A percentile compares a stretch with the other conserved stretches of the same genome.
Conservation (phyloP, 1,140 invertebrate genomes). For the Bombus turneri region DNA sequence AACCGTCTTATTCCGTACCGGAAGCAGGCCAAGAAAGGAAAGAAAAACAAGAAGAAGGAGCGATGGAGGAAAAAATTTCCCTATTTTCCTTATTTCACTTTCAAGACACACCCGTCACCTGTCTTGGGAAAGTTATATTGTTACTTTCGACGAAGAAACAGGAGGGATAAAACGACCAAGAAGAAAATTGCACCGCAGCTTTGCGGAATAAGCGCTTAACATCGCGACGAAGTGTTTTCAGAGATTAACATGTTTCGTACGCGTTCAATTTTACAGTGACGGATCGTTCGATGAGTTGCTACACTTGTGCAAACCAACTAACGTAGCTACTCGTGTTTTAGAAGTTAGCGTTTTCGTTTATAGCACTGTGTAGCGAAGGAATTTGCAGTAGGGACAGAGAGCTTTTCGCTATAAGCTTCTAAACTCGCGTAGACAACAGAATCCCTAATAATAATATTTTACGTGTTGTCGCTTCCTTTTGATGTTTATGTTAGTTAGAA, state of each 20-base stretch:
- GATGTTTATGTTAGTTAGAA: neutral
- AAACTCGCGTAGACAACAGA: neutral
- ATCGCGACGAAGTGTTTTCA: neutral
- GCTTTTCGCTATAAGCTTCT: neutral
- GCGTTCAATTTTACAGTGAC: neutral
- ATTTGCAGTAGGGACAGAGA: neutral
- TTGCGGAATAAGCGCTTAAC: neutral
- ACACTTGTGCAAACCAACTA: neutral
- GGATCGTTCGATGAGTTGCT: neutral
- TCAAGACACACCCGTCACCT: constrained; percentile 40
- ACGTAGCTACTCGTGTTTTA: neutral
- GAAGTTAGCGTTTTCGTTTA: neutral
- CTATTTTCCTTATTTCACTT: constrained; percentile 55
- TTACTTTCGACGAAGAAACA: constrained; percentile 35
- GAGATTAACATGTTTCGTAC: neutral
- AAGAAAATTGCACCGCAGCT: constrained; percentile 4
- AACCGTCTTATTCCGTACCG: constrained; percentile 31
- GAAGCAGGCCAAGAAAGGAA: constrained; percentile 3
- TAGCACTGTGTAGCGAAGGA: neutral
- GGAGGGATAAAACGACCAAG: neutral
- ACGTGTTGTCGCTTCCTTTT: neutral
- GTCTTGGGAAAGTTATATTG: constrained; percentile 40
- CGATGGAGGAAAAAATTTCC: constrained; percentile 37
- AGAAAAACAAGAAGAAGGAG: neutral
- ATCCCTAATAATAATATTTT: neutral